Evolutionary conservation across 2,888 invertebrate genomes (phyloP).

Genomic region (Tineola bisselliella): DNA sequence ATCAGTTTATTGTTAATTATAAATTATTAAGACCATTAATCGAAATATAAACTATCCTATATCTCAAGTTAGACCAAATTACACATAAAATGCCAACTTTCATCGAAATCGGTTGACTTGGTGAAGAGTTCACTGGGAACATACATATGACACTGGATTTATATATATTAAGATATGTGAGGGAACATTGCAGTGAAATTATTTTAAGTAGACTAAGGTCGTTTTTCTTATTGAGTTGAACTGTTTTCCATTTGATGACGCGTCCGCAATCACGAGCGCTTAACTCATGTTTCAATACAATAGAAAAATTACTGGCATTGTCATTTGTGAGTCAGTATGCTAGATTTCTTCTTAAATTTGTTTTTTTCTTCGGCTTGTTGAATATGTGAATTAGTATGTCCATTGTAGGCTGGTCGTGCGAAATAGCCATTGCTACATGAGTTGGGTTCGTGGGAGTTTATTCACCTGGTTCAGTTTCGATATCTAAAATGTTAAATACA

Average conservation of each 20-base stretch:
- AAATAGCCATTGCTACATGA: neutral
- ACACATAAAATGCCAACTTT: too few relatives aligned
- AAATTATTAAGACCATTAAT: too few relatives aligned
- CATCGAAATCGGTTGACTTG: too few relatives aligned
- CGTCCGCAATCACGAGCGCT: neutral
- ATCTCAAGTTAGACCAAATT: too few relatives aligned
- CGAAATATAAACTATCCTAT: too few relatives aligned
- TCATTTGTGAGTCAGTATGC: neutral
- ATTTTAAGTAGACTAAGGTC: too few relatives aligned
- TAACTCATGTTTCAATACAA: neutral
- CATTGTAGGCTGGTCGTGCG: neutral
- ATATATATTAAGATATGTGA: too few relatives aligned
- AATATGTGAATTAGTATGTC: neutral
- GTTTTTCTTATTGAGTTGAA: neutral
- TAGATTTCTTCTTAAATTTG: neutral
- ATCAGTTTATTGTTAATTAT: too few relatives aligned
- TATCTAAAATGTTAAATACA: neutral
- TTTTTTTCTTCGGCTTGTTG: neutral
- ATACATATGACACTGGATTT: too few relatives aligned
- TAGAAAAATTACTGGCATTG: conserved; percentile 7
- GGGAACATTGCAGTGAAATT: too few relatives aligned
- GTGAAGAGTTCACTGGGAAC: too few relatives aligned
- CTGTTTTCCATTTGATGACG: conserved; percentile 1
- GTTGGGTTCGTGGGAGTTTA: conserved; percentile 2
- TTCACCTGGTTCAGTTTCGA: neutral